Evolutionary conservation across 2,888 invertebrate species (phyloP).

Genomic region (Morpho deidamia): DNA sequence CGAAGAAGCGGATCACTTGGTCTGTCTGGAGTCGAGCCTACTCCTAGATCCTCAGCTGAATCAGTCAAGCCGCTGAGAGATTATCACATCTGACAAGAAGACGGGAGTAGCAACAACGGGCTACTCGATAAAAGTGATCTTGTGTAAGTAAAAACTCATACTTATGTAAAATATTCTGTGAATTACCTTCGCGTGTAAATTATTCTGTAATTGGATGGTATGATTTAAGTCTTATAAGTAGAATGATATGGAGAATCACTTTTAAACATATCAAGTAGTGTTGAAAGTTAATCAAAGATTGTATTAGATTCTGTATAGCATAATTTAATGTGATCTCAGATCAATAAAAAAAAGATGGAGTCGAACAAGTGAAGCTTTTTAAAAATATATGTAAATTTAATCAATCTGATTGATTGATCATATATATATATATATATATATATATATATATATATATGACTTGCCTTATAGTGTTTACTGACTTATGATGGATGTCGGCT

Average conservation of each 20-base stretch:
- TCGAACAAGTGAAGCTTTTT: too few species aligned
- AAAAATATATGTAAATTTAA: too few species aligned
- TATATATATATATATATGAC: too few species aligned
- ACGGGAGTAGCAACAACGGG: constrained; percentile 58
- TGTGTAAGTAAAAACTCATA: constrained; percentile 36
- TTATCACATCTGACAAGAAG: constrained; percentile 76
- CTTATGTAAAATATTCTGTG: too few species aligned
- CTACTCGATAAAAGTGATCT: constrained; percentile 68
- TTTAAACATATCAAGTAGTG: constrained; percentile 19
- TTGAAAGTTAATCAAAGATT: neutral
- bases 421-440: too few species aligned
- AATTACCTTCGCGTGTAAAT: constrained; percentile 2
- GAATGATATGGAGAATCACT: neutral
- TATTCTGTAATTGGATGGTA: neutral
- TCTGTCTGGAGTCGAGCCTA: constrained; percentile 81
- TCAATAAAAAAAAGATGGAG: too few species aligned
- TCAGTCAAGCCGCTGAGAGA: constrained; percentile 81
- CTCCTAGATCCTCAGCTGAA: constrained; percentile 82
- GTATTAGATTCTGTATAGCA: neutral
- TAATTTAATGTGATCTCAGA: neutral
- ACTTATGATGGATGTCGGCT: too few species aligned
- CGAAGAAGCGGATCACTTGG: constrained; percentile 84
- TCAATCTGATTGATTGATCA: too few species aligned
- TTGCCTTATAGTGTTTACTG: too few species aligned
- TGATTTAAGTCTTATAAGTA: too few species aligned